Evolutionary conservation across 2,797 vertebrate species (phyloP).

Genomic region (Bradypodion ventrale): DNA sequence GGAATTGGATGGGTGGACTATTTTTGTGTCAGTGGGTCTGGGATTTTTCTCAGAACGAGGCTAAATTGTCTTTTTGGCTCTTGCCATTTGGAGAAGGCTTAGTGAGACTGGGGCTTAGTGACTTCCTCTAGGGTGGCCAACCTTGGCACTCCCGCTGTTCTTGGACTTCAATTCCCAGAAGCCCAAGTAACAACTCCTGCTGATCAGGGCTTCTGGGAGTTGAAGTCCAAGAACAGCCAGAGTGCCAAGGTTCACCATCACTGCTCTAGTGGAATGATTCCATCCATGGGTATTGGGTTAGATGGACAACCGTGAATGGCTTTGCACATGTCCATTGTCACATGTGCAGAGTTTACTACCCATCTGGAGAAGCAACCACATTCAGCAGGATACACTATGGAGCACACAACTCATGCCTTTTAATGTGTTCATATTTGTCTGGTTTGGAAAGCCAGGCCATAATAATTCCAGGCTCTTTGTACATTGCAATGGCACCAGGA

Average conservation of each 20-base stretch:
- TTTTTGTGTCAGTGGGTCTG: slow-evolving; percentile 43
- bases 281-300: slow-evolving; percentile 12
- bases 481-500: background rate
- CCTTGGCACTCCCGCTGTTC: too few species aligned
- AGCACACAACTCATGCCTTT: background rate
- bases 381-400: background rate
- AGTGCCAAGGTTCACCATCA: too few species aligned
- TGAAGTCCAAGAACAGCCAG: too few species aligned
- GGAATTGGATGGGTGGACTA: slow-evolving; percentile 33
- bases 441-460: background rate
- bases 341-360: background rate
- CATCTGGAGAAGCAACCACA: too few species aligned
- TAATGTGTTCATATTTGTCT: background rate
- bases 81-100: slow-evolving; percentile 43
- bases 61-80: slow-evolving; percentile 45
- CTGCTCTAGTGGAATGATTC: slow-evolving; percentile 22
- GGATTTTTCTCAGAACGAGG: slow-evolving; percentile 55
- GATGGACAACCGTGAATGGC: background rate
- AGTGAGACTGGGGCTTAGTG: background rate
- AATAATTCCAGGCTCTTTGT: too few species aligned
- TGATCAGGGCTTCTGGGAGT: too few species aligned
- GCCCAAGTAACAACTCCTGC: too few species aligned
- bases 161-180: too few species aligned
- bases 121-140: too few species aligned
- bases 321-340: background rate